Base-by-base conservation (phyloP, 2,113 vertebrate genomes). In the Xiphophorus couchianus region DNA sequence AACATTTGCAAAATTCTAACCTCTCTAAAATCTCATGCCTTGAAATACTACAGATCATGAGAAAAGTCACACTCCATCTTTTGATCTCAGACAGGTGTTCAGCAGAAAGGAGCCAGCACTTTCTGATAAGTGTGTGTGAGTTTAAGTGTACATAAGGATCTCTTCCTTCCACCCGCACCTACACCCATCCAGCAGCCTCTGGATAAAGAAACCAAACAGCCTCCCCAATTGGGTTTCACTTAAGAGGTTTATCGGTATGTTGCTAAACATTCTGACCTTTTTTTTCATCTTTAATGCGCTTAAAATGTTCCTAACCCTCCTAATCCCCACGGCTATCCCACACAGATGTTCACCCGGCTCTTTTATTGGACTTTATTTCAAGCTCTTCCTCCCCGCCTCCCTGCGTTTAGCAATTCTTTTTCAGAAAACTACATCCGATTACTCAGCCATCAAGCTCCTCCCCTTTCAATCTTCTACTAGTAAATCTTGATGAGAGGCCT, bases 221-320 rank as follows among this genome's bases (percentile, higher is more conserved):
- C 88, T 90, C 90, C 92, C 90, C 93, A 93, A 93, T 89, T 93
- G 94, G 93, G 92, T 94, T 93, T 94, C 88, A 78, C 93, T 94
- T 95, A 95, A 95, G 93, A 95, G 93, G 93, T 94, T 94, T 95
- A 95, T 92, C 90, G 84, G 91, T 94, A 91, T 95, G 94, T 94
- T 94, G 91, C 93, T 94, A 94, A 95, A 95, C 93, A 94, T 94
- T 94, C 93, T 95, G 94, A 95, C 94, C 93, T 94, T 95, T 94
- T 95, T 94, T 94, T 94, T 92, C 90, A 95, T 95, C 93, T 88
- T 93, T 95, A 95, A 95, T 94, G 91, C 92, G 93, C 93, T 95
- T 94, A 95, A 95, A 95, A 94, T 94, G 92, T 93, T 93, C 91
- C 90, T 92, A 93, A 92, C 89, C 91, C 86, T 88, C 90, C 85